Percentiles rank a stretch among this genome's conserved stretches.
Evolutionary conservation across 2,888 invertebrate species (phyloP).

Genomic region (Mystacides longicornis): DNA sequence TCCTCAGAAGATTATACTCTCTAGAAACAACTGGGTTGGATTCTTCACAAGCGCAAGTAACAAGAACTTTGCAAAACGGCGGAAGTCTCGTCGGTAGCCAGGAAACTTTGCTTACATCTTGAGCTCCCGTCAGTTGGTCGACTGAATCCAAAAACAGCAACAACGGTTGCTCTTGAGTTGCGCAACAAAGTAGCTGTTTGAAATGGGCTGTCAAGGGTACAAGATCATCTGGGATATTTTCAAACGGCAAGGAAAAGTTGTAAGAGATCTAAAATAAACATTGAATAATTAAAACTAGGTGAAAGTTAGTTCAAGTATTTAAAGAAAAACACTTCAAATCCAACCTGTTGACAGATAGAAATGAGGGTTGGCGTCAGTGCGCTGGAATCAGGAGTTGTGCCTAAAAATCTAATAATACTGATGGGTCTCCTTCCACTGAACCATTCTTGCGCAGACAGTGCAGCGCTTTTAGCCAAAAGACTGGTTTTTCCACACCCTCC

Average conservation of each 20-base stretch:
- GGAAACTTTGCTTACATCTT: constrained; percentile 90
- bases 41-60: constrained; percentile 85
- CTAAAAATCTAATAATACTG: constrained; percentile 85
- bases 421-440: constrained; percentile 70
- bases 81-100: constrained; percentile 93
- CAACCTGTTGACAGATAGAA: constrained; percentile 90
- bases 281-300: neutral
- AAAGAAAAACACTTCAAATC: too few species aligned
- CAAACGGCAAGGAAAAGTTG: constrained; percentile 84
- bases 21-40: constrained; percentile 78
- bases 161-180: constrained; percentile 75
- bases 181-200: constrained; percentile 83
- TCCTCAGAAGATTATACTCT: constrained; percentile 75
- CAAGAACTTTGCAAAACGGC: constrained; percentile 81
- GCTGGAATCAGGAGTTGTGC: constrained; percentile 95
- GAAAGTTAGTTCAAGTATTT: too few species aligned
- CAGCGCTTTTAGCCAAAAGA: constrained; percentile 84
- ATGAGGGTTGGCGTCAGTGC: constrained; percentile 90
- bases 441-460: constrained; percentile 68
- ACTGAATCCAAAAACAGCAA: constrained; percentile 92
- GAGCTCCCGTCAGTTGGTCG: constrained; percentile 91
- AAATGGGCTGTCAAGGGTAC: constrained; percentile 94
- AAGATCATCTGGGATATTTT: constrained; percentile 91
- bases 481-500: constrained; percentile 98
- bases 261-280: constrained; percentile 67